Evolutionary conservation across 2,888 invertebrate species (phyloP), one percentile per base, ranked within the genome.

Genomic region (Steinernema hermaphroditum): DNA sequence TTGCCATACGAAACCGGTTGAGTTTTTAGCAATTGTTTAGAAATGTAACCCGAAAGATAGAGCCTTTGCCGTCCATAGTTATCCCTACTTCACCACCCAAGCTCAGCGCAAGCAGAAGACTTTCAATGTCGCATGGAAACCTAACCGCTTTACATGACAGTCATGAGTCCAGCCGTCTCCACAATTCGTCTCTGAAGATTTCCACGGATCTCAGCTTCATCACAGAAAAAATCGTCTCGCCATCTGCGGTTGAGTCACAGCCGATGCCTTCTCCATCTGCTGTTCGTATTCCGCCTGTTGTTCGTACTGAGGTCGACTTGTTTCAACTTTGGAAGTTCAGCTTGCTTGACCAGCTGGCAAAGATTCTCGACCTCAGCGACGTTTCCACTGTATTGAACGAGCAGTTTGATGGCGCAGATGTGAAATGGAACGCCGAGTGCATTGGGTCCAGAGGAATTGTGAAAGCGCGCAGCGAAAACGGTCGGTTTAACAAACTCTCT

Each of bases 91-190:
- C 62, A 8, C 62, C 62, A 16, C 16, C 29, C 1, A 62, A 62
- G 32, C 32, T 62, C 32, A 27, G 29, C 62, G 9, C 29, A 16
- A 62, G 32, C 16, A 24, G 62, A 29, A 24, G 62, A 9, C 32
- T 62, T 6, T 62, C 62, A 6, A 62, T 62, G 62, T 62, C 62
- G 16, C 62, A 62, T n/a, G 62, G 62, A 14, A 62, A 62, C 34
- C 32, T 62, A 2, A 27, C 62, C 1, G 12, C 32, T 29, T 32
- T 62, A 16, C 29, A 32, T 2, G 62, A 62, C 62, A 29, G 16
- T n/a, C 46, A 46, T 46, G 46, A 62, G 16, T 32, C 14, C 32
- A 34, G 32, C 16, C 29, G 32, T 9, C 14, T 16, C 32, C 32
- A 9, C 29, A 62, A 62, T 19, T 29, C 62, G 62, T 62, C 62